Base-by-base conservation (phyloP, 2,888 invertebrate species). In the Vesta saturnalis region DNA sequence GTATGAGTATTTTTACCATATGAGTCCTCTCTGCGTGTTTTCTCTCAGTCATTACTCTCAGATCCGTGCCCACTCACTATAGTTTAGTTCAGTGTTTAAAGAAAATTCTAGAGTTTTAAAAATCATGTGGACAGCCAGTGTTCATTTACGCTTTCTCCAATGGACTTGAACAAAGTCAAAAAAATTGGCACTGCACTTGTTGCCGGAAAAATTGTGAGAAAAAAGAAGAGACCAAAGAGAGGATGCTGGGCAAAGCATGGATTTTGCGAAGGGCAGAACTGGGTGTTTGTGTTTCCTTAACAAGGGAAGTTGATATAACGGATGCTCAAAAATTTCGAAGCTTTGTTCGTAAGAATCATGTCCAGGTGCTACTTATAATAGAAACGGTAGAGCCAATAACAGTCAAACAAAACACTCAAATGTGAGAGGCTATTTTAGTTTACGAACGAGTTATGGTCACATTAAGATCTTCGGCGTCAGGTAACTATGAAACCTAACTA, bases 371-470 rank as follows among this genome's bases (percentile, higher is more conserved):
- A 19, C 21, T 21, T 21, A 15, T 52, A 52, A 52, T 52, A 52
- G 46, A 63, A 18, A 35, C 59, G 16, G 57, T 63, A 6, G 57
- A 14, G 18, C 63, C 63, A 63, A 14, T 2, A 59, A 63, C 59
- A 30, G 63, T 21, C 10, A 63, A 63, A 58, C 1, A 15, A 58
- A 43, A 56, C 18, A 63, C 57, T 2, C 12, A 56, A 56, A 63
- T 63, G 63, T 57, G 63, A 55, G 18, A 63, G 19, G 43, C 63
- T 12, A 63, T 63, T 59, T 56, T 57, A n/a, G 63, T 59, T 14
- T 57, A 63, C 18, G 63, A 63, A 63, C 49, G 57, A 18, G 57
- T 63, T 8, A 63, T 47, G 22, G 21, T 59, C 6, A 39, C 52
- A 19, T 15, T 52, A 12, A 4, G 63, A 63, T 63, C 59, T 63